These are phyloP conservation scores for Prionace glauca DNA, from an alignment of 2,797 vertebrate species.

Conservation along the genomic window DNA sequence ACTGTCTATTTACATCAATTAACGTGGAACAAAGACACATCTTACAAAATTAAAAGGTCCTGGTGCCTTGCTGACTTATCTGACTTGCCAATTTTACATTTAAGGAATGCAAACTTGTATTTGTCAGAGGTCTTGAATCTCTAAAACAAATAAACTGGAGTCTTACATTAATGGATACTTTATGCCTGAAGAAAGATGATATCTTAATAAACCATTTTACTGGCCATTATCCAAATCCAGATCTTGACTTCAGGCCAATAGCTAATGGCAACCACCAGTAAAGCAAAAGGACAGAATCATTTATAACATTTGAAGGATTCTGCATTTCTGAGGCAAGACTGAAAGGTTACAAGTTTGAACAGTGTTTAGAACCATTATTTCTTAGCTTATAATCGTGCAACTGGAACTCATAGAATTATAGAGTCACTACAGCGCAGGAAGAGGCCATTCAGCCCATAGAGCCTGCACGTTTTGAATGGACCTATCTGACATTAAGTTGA, in stretches of 20 bases:
- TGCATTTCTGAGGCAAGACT: background rate
- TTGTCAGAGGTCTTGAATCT: background rate
- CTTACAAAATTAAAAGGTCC: background rate
- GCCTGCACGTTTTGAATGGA: no score
- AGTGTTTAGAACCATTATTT: background rate
- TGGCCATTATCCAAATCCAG: background rate
- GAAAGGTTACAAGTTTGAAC: background rate
- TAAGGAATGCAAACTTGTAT: background rate
- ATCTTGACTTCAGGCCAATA: background rate
- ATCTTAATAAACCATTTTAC: background rate
- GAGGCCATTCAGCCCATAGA: no score
- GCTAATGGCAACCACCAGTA: background rate
- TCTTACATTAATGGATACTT: background rate
- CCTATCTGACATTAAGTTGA: no score
- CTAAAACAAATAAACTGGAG: background rate
- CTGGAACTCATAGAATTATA: background rate
- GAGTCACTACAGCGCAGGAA: no score
- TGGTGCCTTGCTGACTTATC: background rate
- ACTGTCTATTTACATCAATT: background rate
- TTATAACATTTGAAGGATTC: background rate
- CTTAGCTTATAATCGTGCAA: background rate
- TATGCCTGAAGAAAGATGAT: background rate
- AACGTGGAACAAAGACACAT: background rate
- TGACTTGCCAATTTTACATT: background rate
- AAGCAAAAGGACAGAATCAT: background rate